Base-by-base conservation (phyloP, 37 sponge, comb jelly and placozoan species). In the Bolinopsis microptera region DNA sequence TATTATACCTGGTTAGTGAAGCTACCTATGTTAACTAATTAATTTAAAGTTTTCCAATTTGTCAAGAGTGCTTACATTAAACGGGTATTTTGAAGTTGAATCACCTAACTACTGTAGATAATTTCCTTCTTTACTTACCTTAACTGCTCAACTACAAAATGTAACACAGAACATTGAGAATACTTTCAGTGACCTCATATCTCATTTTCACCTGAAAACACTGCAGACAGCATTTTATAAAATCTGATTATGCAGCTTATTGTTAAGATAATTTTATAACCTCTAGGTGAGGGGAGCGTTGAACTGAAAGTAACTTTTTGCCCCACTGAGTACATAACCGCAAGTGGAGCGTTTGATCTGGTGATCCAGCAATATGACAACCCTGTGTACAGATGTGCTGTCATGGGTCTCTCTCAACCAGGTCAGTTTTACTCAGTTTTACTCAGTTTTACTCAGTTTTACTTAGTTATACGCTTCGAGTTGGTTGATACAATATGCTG, bases 311-410 rank as follows among this genome's bases (percentile, higher is more conserved):
- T 97, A 1, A 95, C 94, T 0, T 97, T 95, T 83, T 61, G 95
- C 21, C 97, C 97, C 69, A 94, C 93, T 23, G 96, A 96, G 38
- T 97, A 93, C 83, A 95, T 72, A 25, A 97, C 97, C 32, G 97
- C 97, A 3, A 86, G 35, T 34, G 90, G 61, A 18, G 13, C 61
- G 24, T 39, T 86, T 26, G 90, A 86, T 3, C 61, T 86, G 90
- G 90, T 41, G 26, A 27, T 86, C 0, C 90, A 86, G 22, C 90
- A 86, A 48, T 86, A 41, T 86, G 90, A 86, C 39, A 86, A 2
- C 28, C 90, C 90, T n/a, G 90, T 86, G 3, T 86, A 86, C 61
- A 86, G 61, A 27, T 86, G 90, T 39, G 30, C 30, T 40, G 36
- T 86, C 0, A 86, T 38, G 34, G 90, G 90, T n/a, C 32, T 34